Percentiles rank a stretch among this genome's conserved stretches.
These are phyloP conservation scores for Muntiacus reevesi DNA, from an alignment of 2,113 vertebrate species.

Conservation along the genomic window DNA sequence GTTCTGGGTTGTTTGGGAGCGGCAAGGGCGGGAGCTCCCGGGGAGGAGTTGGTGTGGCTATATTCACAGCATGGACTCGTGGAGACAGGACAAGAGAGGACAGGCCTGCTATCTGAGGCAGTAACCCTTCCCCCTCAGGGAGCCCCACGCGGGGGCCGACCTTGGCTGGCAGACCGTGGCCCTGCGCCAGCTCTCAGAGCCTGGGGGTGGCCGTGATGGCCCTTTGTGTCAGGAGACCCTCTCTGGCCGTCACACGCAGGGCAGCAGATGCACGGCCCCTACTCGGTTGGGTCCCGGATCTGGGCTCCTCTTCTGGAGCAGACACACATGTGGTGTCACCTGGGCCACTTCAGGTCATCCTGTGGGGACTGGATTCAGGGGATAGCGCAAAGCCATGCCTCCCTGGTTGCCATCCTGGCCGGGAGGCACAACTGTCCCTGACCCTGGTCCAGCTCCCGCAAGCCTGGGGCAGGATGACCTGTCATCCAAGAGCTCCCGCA, in stretches of 20 bases:
- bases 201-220: neutral
- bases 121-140: neutral
- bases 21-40: neutral
- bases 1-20: neutral
- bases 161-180: neutral
- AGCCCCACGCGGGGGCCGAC: neutral
- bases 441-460: neutral
- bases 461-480: neutral
- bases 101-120: neutral
- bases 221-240: accelerated
- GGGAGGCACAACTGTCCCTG: neutral
- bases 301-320: neutral
- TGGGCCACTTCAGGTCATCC: neutral
- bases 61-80: neutral
- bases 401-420: neutral
- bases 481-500: neutral
- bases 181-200: neutral
- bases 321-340: neutral
- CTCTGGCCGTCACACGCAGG: accelerated
- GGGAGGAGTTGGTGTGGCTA: neutral
- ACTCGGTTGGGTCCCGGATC: neutral
- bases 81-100: neutral
- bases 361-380: neutral
- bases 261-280: neutral
- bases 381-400: accelerated